Evolutionary conservation across 2,113 vertebrate species (phyloP).

Genomic region (Thomomys bottae): DNA sequence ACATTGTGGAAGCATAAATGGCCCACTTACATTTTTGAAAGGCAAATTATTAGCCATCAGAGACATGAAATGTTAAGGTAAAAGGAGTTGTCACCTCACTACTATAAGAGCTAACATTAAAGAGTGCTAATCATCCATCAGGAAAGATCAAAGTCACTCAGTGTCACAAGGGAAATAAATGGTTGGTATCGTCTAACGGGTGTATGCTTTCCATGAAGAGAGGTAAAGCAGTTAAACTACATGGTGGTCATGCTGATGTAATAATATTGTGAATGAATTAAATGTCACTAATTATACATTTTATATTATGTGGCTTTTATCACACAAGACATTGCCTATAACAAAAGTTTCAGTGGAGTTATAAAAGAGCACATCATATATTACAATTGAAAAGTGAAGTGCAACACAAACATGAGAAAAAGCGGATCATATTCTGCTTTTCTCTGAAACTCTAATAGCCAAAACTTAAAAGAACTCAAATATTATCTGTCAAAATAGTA

Average conservation of each 20-base stretch:
- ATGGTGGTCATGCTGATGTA: background rate
- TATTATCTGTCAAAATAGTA: background rate
- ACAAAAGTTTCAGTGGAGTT: background rate
- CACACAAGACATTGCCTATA: background rate
- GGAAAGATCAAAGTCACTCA: background rate
- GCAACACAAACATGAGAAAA: background rate
- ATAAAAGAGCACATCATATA: background rate
- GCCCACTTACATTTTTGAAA: background rate
- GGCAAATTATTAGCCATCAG: background rate
- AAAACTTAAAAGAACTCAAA: slow-evolving; percentile 26
- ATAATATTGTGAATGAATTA: background rate
- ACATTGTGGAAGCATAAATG: background rate
- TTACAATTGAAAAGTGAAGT: background rate
- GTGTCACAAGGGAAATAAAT: background rate
- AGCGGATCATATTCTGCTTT: background rate
- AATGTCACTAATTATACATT: background rate
- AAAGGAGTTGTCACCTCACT: background rate
- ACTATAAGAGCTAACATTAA: background rate
- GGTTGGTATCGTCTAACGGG: background rate
- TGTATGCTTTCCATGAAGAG: background rate
- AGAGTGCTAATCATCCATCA: background rate
- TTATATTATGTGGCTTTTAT: background rate
- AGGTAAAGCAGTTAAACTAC: background rate
- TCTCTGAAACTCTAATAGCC: background rate
- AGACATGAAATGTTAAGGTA: background rate